phyloP scores from a whole-genome alignment of 2,888 invertebrate species.

The Oscheius sp. region DNA sequence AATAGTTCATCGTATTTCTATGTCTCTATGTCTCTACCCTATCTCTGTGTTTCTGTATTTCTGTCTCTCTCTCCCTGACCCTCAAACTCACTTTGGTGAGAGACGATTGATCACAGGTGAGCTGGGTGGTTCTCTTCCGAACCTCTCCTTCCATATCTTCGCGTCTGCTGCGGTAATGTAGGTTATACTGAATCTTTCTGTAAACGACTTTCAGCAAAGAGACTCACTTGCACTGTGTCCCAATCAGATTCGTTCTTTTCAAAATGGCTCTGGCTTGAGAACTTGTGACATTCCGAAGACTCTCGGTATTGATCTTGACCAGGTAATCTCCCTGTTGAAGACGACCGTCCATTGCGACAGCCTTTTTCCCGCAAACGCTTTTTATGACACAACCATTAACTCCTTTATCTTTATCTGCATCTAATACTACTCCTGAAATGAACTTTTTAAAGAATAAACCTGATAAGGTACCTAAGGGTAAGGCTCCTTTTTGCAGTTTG shows the following conservation, averaged over 20 bases:
- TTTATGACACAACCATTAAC: constrained; percentile 78
- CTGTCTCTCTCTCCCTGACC: too few species aligned
- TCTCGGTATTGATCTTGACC: constrained; percentile 79
- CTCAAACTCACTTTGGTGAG: constrained; percentile 67
- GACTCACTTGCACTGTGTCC: constrained; percentile 78
- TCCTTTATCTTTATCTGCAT: constrained; percentile 78
- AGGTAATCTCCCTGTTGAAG: constrained; percentile 79
- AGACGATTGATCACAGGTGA: constrained; percentile 63
- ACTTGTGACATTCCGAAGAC: constrained; percentile 78
- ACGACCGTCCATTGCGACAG: constrained; percentile 78
- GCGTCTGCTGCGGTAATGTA: constrained; percentile 78
- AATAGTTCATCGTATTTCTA: neutral
- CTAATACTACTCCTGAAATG: constrained; percentile 78
- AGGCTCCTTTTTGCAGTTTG: constrained; percentile 77
- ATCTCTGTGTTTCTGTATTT: too few species aligned
- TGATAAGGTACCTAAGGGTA: constrained; percentile 76
- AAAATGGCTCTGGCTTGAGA: constrained; percentile 79
- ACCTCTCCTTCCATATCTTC: constrained; percentile 75
- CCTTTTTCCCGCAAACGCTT: constrained; percentile 77
- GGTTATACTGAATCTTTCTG: constrained; percentile 76
- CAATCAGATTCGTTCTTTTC: constrained; percentile 78
- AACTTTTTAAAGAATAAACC: neutral
- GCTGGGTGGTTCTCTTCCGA: constrained; percentile 59
- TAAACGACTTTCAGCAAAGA: neutral
- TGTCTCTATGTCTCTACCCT: too few species aligned